A percentile compares a stretch with the other conserved stretches of the same genome.
These are phyloP conservation scores for Perccottus glenii DNA, from an alignment of 2,113 vertebrate genomes.

Conservation along the genomic window DNA sequence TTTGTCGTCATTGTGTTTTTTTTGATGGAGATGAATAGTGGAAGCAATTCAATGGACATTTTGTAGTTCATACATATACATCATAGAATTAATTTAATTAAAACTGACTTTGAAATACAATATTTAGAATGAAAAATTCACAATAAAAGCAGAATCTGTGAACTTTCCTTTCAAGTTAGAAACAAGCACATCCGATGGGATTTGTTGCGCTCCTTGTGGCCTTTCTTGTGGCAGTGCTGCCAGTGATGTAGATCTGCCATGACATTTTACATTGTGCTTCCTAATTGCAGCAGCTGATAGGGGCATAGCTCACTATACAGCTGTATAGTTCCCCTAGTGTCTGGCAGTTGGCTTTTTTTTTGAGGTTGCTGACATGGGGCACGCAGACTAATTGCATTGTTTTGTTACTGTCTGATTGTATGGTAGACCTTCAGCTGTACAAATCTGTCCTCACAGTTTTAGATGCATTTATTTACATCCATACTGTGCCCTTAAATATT, in stretches of 20 bases:
- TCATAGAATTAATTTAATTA: background rate
- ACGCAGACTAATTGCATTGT: constrained; percentile 38
- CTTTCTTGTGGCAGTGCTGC: constrained; percentile 69
- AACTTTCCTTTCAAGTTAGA: constrained; percentile 40
- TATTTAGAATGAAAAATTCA: constrained; percentile 1
- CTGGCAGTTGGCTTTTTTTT: constrained; percentile 21
- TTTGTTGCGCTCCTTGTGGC: constrained; percentile 61
- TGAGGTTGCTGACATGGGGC: background rate
- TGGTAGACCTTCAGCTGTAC: constrained; percentile 4
- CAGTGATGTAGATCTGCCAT: constrained; percentile 76
- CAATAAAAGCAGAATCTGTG: background rate
- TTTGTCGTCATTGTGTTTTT: constrained; percentile 59
- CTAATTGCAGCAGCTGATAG: constrained; percentile 73
- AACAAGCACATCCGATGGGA: constrained; percentile 62
- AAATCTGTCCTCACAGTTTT: background rate
- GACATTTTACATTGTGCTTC: constrained; percentile 79
- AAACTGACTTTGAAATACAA: too few relatives aligned
- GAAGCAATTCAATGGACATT: constrained; percentile 29
- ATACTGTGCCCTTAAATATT: constrained; percentile 37
- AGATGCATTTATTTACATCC: background rate
- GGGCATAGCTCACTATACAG: constrained; percentile 63
- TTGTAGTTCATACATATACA: constrained; percentile 10
- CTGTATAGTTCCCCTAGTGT: constrained; percentile 57
- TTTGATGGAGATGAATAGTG: constrained; percentile 40
- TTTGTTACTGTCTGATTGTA: constrained; percentile 25